Evolutionary conservation across 2,797 vertebrate species (phyloP).

Genomic region (Pyrocephalus nanus): DNA sequence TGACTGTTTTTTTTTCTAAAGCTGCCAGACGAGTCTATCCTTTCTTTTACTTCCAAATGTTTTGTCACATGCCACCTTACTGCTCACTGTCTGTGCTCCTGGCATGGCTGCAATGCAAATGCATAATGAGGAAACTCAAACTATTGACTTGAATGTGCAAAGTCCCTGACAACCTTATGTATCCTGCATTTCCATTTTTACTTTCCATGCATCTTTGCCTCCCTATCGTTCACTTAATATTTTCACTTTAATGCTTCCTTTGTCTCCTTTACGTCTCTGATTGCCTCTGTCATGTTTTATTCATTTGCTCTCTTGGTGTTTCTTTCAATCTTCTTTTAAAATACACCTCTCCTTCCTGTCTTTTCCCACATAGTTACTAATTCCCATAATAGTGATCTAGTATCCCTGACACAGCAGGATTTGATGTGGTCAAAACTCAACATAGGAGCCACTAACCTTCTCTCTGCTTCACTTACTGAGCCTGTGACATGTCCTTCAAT

Average conservation of each 20-base stretch:
- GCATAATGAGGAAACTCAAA: not conserved
- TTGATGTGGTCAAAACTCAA: not conserved
- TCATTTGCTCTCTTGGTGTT: slow-evolving; percentile 7
- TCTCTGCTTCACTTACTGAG: not conserved
- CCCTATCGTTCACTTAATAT: not conserved
- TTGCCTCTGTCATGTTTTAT: slow-evolving; percentile 44
- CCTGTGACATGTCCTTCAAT: not conserved
- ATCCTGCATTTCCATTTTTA: not conserved
- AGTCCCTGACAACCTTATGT: not conserved
- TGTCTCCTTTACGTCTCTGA: slow-evolving; percentile 18
- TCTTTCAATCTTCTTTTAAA: slow-evolving; percentile 29
- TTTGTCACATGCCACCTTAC: not conserved
- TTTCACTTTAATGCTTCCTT: slow-evolving; percentile 36
- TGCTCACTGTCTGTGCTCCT: not conserved
- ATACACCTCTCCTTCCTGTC: not conserved
- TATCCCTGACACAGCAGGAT: slow-evolving; percentile 10
- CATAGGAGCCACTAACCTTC: not conserved
- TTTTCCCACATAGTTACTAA: not conserved
- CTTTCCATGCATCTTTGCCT: not conserved
- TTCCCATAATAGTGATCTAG: not conserved
- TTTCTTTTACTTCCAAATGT: not conserved
- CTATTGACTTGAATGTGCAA: not conserved
- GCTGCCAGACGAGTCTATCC: not conserved
- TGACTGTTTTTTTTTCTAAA: not conserved
- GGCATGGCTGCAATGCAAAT: not conserved